phyloP scores from a whole-genome alignment of 2,797 vertebrate species.

The Varecia variegata region DNA sequence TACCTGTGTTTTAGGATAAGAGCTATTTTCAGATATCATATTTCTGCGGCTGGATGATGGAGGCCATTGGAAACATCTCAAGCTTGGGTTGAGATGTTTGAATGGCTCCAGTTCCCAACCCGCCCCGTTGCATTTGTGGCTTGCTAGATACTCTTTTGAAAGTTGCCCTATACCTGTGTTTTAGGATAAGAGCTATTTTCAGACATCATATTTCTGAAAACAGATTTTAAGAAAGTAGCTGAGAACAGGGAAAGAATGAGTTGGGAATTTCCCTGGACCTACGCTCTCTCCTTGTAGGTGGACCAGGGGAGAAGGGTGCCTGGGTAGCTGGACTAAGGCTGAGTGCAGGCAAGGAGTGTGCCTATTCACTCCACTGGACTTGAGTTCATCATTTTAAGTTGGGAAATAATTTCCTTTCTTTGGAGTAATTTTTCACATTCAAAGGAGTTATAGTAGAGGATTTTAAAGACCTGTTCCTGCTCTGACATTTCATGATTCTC shows the following conservation, averaged over 20 bases:
- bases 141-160: not conserved
- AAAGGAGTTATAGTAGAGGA: not conserved
- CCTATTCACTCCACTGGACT: not conserved
- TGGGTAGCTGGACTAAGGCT: not conserved
- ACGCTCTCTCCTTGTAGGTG: not conserved
- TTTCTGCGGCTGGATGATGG: not conserved
- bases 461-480: not conserved
- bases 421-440: not conserved
- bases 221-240: not conserved
- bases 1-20: not conserved
- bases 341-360: not conserved
- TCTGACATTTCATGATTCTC: not conserved
- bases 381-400: not conserved
- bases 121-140: not conserved
- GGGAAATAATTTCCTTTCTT: not conserved
- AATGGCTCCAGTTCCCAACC: not conserved
- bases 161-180: not conserved
- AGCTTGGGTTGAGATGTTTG: not conserved
- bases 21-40: not conserved
- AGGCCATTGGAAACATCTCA: not conserved
- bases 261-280: not conserved
- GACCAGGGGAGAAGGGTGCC: not conserved
- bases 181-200: not conserved
- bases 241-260: not conserved
- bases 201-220: not conserved